phyloP scores from a whole-genome alignment of 2,797 vertebrate genomes.

The Neosilurus hyrtlii region DNA sequence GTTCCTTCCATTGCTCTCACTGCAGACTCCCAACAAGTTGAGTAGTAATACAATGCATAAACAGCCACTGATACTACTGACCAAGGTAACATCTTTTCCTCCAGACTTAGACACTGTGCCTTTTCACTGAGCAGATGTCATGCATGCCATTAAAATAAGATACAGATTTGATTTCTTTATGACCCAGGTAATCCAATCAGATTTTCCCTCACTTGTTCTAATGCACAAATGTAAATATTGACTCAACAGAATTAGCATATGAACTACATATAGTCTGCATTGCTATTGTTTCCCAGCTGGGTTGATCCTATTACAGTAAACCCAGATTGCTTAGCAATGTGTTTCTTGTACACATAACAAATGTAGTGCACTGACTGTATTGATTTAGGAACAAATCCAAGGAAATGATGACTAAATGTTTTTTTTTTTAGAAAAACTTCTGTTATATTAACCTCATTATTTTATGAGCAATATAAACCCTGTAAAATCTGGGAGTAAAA shows the following conservation, averaged over 20 bases:
- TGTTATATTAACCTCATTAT: not conserved
- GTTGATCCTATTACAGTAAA: conserved; percentile 22
- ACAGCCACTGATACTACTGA: not conserved
- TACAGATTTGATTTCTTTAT: conserved; percentile 3
- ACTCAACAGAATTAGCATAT: conserved; percentile 27
- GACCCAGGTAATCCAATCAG: not conserved
- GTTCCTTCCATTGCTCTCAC: not conserved
- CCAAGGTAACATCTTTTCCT: not conserved
- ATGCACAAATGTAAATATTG: conserved; percentile 6
- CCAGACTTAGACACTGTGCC: not conserved
- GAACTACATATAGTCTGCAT: conserved; percentile 13
- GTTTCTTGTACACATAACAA: conserved; percentile 26
- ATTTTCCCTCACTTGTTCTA: not conserved
- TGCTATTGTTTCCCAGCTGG: conserved; percentile 16
- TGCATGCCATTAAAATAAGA: not conserved
- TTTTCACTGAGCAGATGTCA: not conserved
- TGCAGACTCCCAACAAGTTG: not conserved
- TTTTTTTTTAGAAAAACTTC: conserved; percentile 7
- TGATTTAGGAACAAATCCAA: conserved; percentile 21
- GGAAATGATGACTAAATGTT: conserved; percentile 8
- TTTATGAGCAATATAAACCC: not conserved
- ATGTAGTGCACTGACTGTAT: conserved; percentile 30
- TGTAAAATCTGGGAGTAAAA: not conserved
- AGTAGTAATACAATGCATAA: not conserved
- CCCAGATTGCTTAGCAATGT: conserved; percentile 27